phyloP scores from a whole-genome alignment of 2,797 vertebrate species.

The Eospalax fontanierii region DNA sequence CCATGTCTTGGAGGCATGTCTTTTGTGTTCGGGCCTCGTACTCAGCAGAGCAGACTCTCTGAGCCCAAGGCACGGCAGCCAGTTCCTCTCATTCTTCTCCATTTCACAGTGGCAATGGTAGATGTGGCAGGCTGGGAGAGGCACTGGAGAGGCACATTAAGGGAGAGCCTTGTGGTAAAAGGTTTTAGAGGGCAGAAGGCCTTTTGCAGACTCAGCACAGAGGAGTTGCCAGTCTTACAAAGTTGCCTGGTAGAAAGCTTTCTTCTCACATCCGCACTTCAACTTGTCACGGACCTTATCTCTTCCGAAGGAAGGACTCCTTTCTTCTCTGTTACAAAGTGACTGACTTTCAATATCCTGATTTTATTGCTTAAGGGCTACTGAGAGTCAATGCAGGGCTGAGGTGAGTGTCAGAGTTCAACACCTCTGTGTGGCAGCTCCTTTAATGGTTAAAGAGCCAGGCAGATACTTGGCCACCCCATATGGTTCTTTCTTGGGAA shows the following conservation, averaged over 20 bases:
- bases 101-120: neutral
- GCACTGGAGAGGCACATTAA: no score
- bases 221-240: accelerated
- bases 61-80: neutral
- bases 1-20: neutral
- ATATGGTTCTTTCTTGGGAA: neutral
- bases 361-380: neutral
- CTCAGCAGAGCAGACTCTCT: accelerated
- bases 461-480: neutral
- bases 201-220: no score
- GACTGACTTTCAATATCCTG: neutral
- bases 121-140: neutral
- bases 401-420: neutral
- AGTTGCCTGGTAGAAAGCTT: neutral
- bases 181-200: neutral
- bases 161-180: accelerated
- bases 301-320: neutral
- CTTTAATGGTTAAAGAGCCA: neutral
- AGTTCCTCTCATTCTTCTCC: neutral
- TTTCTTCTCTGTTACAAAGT: neutral
- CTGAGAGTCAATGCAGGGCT: neutral
- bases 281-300: neutral
- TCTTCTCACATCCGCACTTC: neutral
- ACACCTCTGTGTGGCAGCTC: accelerated
- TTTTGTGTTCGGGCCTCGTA: neutral